These are phyloP conservation scores for Eufriesea mexicana DNA, from an alignment of 1,140 invertebrate genomes.

Conservation along the genomic window DNA sequence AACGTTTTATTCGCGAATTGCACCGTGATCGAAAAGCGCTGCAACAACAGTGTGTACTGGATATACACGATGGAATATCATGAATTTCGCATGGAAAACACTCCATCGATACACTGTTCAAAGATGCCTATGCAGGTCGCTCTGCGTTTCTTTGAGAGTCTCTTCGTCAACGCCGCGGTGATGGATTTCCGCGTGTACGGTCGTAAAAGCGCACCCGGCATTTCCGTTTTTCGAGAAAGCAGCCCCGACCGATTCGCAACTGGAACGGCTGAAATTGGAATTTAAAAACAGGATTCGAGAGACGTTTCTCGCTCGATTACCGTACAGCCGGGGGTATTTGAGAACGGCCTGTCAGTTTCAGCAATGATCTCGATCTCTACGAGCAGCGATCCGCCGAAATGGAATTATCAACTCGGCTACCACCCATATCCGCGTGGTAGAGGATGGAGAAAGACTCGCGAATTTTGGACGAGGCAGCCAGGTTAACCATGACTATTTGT, in stretches of 20 bases:
- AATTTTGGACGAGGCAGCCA: not conserved
- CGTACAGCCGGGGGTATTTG: not conserved
- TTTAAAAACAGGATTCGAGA: conserved; percentile 26
- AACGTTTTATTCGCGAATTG: not conserved
- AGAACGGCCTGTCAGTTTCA: conserved; percentile 29
- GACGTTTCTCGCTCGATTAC: conserved; percentile 14
- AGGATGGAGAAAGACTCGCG: not conserved
- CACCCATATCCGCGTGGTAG: no score
- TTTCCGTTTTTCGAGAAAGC: conserved; percentile 2
- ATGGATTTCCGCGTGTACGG: conserved; percentile 7
- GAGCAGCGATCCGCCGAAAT: not conserved
- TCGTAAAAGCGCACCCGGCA: not conserved
- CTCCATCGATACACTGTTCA: conserved; percentile 2
- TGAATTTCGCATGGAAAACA: conserved; percentile 5
- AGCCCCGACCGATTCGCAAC: not conserved
- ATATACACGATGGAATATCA: not conserved
- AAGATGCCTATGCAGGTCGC: not conserved
- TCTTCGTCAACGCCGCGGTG: conserved; percentile 11
- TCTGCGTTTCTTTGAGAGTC: conserved; percentile 14
- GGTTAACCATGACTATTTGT: not conserved
- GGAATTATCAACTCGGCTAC: not conserved
- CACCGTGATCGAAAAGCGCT: not conserved
- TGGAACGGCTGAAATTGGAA: conserved; percentile 6
- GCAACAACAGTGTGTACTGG: not conserved
- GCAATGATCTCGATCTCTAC: not conserved